These are phyloP conservation scores for Desmodus rotundus DNA, from an alignment of 2,113 vertebrate species.

Conservation along the genomic window DNA sequence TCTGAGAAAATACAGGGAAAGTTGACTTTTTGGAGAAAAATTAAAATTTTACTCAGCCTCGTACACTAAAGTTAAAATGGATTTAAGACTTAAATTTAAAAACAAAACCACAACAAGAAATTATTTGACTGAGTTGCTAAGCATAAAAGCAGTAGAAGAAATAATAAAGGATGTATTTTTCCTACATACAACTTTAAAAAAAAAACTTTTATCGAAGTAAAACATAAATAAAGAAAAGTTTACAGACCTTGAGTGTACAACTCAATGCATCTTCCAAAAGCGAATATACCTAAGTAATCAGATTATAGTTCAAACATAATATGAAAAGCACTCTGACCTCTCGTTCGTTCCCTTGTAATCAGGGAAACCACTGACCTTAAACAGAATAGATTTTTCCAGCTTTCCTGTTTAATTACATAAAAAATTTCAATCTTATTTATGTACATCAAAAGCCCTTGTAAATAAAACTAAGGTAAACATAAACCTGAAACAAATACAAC, in stretches of 20 bases:
- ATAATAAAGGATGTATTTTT: background rate
- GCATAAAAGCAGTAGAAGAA: background rate
- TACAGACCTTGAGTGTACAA: background rate
- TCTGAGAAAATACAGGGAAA: no score
- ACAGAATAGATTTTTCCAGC: background rate
- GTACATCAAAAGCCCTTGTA: background rate
- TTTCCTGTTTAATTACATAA: background rate
- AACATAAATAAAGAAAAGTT: background rate
- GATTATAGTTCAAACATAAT: background rate
- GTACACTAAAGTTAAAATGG: background rate
- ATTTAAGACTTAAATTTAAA: background rate
- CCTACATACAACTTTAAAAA: background rate
- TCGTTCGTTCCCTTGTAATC: background rate
- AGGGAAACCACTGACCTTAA: background rate
- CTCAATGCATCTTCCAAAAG: background rate
- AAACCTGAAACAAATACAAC: background rate
- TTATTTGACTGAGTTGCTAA: background rate
- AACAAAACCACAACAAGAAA: background rate
- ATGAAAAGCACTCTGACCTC: background rate
- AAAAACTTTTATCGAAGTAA: background rate
- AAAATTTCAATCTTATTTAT: background rate
- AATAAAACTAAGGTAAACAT: background rate
- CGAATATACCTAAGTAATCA: background rate
- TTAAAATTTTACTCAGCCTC: background rate
- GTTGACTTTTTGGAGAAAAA: background rate